Evolutionary conservation across 2,888 invertebrate species (phyloP), one percentile per base, ranked within the genome.

Genomic region (Lepidochrysops patricia): DNA sequence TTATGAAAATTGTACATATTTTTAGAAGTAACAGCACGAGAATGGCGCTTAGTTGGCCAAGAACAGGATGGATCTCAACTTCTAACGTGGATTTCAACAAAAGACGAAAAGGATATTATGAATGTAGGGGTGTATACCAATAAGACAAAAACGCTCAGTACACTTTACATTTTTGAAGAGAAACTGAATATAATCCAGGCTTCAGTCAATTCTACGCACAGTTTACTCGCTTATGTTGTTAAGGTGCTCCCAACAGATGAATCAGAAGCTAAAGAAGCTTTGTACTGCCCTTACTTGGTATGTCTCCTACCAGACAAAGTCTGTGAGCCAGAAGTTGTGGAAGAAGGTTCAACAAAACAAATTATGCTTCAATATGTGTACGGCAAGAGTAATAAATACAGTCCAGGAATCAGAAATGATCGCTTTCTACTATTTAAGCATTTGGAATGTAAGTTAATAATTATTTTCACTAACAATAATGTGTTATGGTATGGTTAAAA

Each of bases 31-130:
- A 91, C 91, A 74, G 93, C 94, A 0, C 91, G 92, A 66, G 94
- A 95, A 87, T 95, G 95, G 95, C 92, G 95, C 61, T 86, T 96
- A 60, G 80, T 96, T 66, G 95, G 96, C 0, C 95, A 96, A 79
- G 96, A 96, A 74, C 93, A 93, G 77, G 93, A 95, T 77, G 94
- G 94, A 2, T 91, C 92, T 0, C 88, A 95, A 71, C 76, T 96
- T 27, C 89, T 95, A 32, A 92, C 93, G 26, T 96, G 95, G 95
- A 80, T 84, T 56, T 82, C 85, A 48, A 71, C 68, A n/a, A 73
- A 72, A 26, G 70, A 72, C 27, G 70, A 65, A 12, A 75, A 74
- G 60, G 82, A 85, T 62, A 74, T 82, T 7, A 72, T 82, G 35
- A 80, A 81, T 61, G 90, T 94, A 63, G 94, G 94, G 0, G 82